Evolutionary conservation across 2,113 vertebrate species (phyloP).

Genomic region (Thunnus maccoyii): DNA sequence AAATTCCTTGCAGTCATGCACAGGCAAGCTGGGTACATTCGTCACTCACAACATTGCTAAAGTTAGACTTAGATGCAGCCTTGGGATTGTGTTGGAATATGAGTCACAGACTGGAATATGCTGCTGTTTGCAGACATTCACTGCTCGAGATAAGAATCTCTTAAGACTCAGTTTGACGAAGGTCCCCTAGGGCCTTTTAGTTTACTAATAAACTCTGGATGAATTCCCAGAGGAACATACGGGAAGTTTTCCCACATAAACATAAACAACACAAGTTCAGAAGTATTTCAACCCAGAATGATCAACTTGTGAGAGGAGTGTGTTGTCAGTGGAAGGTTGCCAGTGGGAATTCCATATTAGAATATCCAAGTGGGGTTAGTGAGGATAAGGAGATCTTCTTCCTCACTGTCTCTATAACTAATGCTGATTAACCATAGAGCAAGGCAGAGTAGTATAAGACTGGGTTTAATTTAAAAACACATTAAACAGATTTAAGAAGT

Average conservation of each 20-base stretch:
- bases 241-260: not conserved
- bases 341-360: not conserved
- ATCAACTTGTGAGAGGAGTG: not conserved
- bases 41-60: slow-evolving; percentile 12
- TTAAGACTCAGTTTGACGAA: not conserved
- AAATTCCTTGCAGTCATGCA: not conserved
- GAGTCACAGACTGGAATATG: slow-evolving; percentile 50
- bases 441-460: too few relatives aligned
- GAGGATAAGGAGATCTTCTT: too few relatives aligned
- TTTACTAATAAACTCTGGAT: not conserved
- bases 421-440: too few relatives aligned
- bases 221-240: not conserved
- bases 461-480: too few relatives aligned
- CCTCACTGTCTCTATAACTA: too few relatives aligned
- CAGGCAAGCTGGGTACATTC: not conserved
- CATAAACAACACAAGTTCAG: not conserved
- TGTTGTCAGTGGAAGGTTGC: not conserved
- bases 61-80: slow-evolving; percentile 28
- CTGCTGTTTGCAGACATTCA: not conserved
- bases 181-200: not conserved
- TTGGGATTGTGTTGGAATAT: slow-evolving; percentile 3
- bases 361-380: not conserved
- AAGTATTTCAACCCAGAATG: not conserved
- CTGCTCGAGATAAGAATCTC: not conserved
- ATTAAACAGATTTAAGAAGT: too few relatives aligned